Evolutionary conservation across 1,140 invertebrate species (phyloP).

Genomic region (Oedothorax gibbosus): DNA sequence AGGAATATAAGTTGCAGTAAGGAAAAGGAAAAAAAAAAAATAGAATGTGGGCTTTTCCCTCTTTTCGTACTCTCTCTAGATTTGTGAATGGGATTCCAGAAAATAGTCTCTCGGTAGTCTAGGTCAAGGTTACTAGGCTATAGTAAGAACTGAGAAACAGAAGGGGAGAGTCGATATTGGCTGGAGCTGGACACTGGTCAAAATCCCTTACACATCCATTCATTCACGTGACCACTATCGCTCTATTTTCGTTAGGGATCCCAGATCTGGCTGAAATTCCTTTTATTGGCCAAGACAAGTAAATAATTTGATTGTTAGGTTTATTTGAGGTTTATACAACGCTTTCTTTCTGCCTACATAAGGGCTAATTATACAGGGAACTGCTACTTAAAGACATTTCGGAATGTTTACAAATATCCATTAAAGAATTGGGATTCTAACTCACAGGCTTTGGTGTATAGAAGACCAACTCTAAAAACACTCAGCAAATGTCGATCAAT

Average conservation of each 20-base stretch:
- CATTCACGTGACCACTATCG: conserved; percentile 43
- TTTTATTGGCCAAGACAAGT: too few relatives aligned
- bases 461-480: too few relatives aligned
- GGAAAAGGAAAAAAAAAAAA: conserved; percentile 22
- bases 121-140: conserved; percentile 35
- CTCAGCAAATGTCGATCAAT: too few relatives aligned
- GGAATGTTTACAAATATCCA: too few relatives aligned
- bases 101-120: conserved; percentile 32
- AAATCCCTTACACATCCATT: conserved; percentile 10
- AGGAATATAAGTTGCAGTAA: conserved; percentile 13
- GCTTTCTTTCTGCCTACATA: too few relatives aligned
- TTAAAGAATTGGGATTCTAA: too few relatives aligned
- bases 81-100: conserved; percentile 50
- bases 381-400: too few relatives aligned
- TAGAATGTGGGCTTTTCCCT: conserved; percentile 25
- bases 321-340: too few relatives aligned
- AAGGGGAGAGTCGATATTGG: conserved; percentile 47
- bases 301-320: too few relatives aligned
- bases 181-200: conserved; percentile 37
- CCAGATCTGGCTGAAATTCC: neutral
- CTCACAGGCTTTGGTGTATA: too few relatives aligned
- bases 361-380: too few relatives aligned
- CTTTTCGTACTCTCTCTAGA: conserved; percentile 30
- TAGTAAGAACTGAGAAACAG: conserved; percentile 26
- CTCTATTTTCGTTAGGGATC: conserved; percentile 26